Percentiles rank a stretch among this genome's conserved stretches.
These are phyloP conservation scores for Antheraea mylitta DNA, from an alignment of 1,140 invertebrate genomes.

Conservation along the genomic window DNA sequence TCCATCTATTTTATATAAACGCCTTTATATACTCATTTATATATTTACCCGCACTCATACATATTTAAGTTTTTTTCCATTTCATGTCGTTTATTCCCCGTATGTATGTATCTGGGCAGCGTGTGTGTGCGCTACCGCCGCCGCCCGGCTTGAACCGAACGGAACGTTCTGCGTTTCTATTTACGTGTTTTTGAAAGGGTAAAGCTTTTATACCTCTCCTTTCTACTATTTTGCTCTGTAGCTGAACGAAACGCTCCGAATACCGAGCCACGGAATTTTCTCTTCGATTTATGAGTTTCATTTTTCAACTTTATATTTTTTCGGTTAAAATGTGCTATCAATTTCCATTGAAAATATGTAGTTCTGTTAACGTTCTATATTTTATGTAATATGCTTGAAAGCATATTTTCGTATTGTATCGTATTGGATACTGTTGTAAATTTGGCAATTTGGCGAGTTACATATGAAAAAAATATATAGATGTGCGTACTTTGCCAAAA, in stretches of 20 bases:
- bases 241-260: slow-evolving; percentile 61
- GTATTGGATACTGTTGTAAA: neutral
- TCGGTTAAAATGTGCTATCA: slow-evolving; percentile 48
- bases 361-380: slow-evolving; percentile 1
- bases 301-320: slow-evolving; percentile 59
- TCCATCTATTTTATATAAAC: slow-evolving; percentile 73
- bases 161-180: slow-evolving; percentile 60
- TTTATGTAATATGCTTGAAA: neutral
- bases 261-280: slow-evolving; percentile 67
- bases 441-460: slow-evolving; percentile 1
- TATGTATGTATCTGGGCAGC: slow-evolving; percentile 56
- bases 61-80: slow-evolving; percentile 78
- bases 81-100: slow-evolving; percentile 74
- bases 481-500: neutral
- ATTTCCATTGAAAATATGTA: slow-evolving; percentile 24
- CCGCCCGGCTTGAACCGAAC: slow-evolving; percentile 52
- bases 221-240: slow-evolving; percentile 70
- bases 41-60: slow-evolving; percentile 78
- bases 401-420: neutral
- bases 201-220: slow-evolving; percentile 77
- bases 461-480: slow-evolving; percentile 1
- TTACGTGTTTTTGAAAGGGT: slow-evolving; percentile 78
- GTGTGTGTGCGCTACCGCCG: slow-evolving; percentile 23
- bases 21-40: slow-evolving; percentile 75
- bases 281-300: slow-evolving; percentile 72